phyloP scores from a whole-genome alignment of 2,888 invertebrate species.

The Panopea generosa region DNA sequence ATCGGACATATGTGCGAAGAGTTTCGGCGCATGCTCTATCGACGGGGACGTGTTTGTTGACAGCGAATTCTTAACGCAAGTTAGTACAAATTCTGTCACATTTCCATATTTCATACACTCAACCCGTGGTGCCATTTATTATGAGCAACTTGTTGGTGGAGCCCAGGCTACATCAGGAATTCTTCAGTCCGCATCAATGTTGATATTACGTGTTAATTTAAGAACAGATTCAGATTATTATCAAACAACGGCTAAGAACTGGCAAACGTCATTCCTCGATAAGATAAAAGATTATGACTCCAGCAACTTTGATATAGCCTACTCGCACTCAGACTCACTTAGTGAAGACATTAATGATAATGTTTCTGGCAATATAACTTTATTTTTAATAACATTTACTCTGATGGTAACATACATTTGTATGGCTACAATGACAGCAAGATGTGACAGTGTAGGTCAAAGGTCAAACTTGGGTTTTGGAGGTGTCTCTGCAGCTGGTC shows the following conservation, averaged over 20 bases:
- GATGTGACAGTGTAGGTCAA: slow-evolving; percentile 29
- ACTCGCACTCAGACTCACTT: slow-evolving; percentile 41
- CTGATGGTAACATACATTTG: slow-evolving; percentile 60
- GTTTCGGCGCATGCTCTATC: slow-evolving; percentile 32
- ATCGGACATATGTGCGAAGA: slow-evolving; percentile 43
- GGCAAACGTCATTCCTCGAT: slow-evolving; percentile 46
- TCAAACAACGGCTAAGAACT: slow-evolving; percentile 8
- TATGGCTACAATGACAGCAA: slow-evolving; percentile 42
- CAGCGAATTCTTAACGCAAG: slow-evolving; percentile 12
- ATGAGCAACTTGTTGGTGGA: slow-evolving; percentile 27
- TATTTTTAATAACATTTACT: slow-evolving; percentile 54
- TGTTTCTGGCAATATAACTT: slow-evolving; percentile 38
- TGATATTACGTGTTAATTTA: slow-evolving; percentile 48
- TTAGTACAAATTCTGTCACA: slow-evolving; percentile 17
- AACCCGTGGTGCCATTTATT: slow-evolving; percentile 6
- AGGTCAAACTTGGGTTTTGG: slow-evolving; percentile 61
- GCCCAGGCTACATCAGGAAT: background rate
- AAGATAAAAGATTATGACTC: slow-evolving; percentile 22
- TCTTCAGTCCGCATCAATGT: slow-evolving; percentile 34
- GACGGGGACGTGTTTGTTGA: slow-evolving; percentile 43
- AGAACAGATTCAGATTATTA: slow-evolving; percentile 32
- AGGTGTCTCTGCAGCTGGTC: slow-evolving; percentile 66
- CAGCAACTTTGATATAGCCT: slow-evolving; percentile 27
- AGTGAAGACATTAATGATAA: slow-evolving; percentile 53
- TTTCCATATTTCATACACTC: slow-evolving; percentile 46